Conservation (phyloP, 2,888 invertebrate species). For the Microdon myrmicae region DNA sequence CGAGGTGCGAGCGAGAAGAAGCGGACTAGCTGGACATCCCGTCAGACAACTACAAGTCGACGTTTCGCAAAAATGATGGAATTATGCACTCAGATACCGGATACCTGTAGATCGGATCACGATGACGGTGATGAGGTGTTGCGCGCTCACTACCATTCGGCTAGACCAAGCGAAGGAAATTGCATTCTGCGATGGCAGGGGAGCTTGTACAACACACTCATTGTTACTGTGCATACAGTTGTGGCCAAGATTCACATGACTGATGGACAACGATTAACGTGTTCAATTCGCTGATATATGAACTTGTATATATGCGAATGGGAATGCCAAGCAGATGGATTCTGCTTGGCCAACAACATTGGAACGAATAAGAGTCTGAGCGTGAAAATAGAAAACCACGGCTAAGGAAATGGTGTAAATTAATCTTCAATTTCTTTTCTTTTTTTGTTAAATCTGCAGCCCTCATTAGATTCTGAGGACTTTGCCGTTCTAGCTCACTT, state of each 20-base stretch:
- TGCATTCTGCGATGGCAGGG: conserved; percentile 3
- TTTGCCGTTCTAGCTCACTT: too few relatives aligned
- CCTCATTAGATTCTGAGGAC: too few relatives aligned
- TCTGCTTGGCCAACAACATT: too few relatives aligned
- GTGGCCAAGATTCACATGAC: conserved; percentile 36
- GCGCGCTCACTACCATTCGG: conserved; percentile 14
- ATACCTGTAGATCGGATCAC: conserved; percentile 40
- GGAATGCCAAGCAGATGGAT: conserved; percentile 22
- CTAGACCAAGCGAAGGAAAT: background rate
- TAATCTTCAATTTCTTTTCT: too few relatives aligned
- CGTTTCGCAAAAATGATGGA: conserved; percentile 46
- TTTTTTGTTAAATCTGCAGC: too few relatives aligned
- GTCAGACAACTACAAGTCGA: conserved; percentile 36
- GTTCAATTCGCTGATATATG: conserved; percentile 45
- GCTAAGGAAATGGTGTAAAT: too few relatives aligned
- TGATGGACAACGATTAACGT: conserved; percentile 50
- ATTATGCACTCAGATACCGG: conserved; percentile 48
- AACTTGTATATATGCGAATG: conserved; percentile 12
- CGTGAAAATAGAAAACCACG: too few relatives aligned
- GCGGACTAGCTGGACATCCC: conserved; percentile 20
- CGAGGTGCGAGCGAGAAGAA: conserved; percentile 3
- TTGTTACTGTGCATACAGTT: conserved; percentile 27
- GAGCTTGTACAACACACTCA: conserved; percentile 33
- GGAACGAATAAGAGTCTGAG: too few relatives aligned
- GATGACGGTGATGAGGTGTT: conserved; percentile 23